Base-by-base conservation (phyloP, 1,140 invertebrate genomes). In the Tetragnatha versicolor region DNA sequence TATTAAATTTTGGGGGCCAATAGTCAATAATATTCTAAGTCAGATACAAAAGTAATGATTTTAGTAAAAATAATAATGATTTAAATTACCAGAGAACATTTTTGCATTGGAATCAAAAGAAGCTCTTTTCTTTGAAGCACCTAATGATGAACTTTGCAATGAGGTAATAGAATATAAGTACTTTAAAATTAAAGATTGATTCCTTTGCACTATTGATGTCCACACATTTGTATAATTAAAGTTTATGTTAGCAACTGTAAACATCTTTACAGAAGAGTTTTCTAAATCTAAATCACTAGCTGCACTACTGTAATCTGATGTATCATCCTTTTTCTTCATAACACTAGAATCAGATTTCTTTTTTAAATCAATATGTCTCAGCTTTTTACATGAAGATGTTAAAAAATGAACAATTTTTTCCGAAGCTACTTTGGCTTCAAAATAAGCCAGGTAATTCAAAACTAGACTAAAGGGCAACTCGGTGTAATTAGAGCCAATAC, bases 361-460 rank as follows among this genome's bases (percentile, higher is more conserved):
- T 42, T 42, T 70, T 25, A 70, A 55, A 39, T 25, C 31, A 3
- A 9, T 31, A 31, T 73, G 69, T 25, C 10, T 55, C n/a, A 29
- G 10, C 33, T 60, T 58, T 29, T 60, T 73, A 45, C 69, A 73
- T 29, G 29, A 20, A 29, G 39, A 60, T 20, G 27, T 73, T 60
- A 73, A 31, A 45, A 45, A 60, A 29, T 73, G 49, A 22, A 73
- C 53, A 20, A 73, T 60, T 33, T 33, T 39, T 31, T 73, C 69
- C 0, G 69, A 53, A 17, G 69, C 69, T 25, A 73, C 45, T 31
- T 73, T 73, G 6, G 69, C 69, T 73, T 73, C 69, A 60, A 73
- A 73, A 60, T 31, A 60, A 22, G 69, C 49, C 22, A 73, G 22
- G 60, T 60, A 60, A 37, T 60, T 51, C 4, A 73, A 60, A n/a